Base-by-base conservation (phyloP, 2,888 invertebrate species). In the Amblyjoppa fuscipennis region DNA sequence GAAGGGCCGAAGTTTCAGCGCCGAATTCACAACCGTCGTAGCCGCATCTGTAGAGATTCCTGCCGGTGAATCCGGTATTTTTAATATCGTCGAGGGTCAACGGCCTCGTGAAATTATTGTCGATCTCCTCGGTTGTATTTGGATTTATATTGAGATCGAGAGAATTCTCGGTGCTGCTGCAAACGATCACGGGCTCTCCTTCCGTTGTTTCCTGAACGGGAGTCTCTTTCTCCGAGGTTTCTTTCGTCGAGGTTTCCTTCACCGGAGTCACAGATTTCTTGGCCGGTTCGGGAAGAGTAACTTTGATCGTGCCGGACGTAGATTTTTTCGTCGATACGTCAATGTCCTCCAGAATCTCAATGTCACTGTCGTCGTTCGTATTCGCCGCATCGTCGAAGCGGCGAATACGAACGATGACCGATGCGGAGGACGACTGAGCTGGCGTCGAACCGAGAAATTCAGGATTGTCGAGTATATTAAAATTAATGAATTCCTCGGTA, bases 1-100 rank as follows among this genome's bases (percentile, higher is more conserved):
- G 94, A 0, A 89, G 88, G 0, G 84, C 81, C 0, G 93, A 85
- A 11, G 92, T 93, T 1, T 92, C 90, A 20, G 94, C 94, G 0
- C 93, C 88, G 69, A 92, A 93, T 9, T 89, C 89, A 88, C 96
- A 96, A 0, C 90, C 89, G 3, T 90, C 89, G 81, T 94, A 94
- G 0, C 95, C 95, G 90, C 96, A 96, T 64, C 93, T 94, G 88
- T 94, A 96, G 5, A 96, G 91, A 59, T 95, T 93, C n/a, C 88
- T 89, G 11, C 95, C 95, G 45, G 88, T 84, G 4, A 92, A 91
- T 0, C 95, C 95, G 0, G 93, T 94, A 51, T 92, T 87, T 70
- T 90, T 92, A 1, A 93, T 92, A 45, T 94, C 94, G 0, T 93
- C 93, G 28, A 94, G 81, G 0, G 92, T 91, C 49, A 89, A 79